Evolutionary conservation across 2,113 vertebrate species (phyloP).

Genomic region (Chauna torquata): DNA sequence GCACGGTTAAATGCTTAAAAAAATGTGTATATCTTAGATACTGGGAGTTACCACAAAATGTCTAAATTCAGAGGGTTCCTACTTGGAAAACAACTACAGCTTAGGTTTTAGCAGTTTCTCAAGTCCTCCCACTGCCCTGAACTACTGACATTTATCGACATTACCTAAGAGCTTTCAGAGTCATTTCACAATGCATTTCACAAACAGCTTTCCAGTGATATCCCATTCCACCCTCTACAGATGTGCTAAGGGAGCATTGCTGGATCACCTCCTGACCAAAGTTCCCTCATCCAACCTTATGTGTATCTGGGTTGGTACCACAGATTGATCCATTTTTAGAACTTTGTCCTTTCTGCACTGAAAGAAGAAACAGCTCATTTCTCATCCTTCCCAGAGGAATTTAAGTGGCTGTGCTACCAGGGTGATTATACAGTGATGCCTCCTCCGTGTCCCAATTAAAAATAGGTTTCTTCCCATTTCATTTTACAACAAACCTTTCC

Average conservation of each 20-base stretch:
- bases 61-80: neutral
- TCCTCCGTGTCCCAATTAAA: neutral
- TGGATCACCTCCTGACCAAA: neutral
- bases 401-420: neutral
- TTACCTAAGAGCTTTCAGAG: neutral
- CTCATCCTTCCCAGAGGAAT: neutral
- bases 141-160: neutral
- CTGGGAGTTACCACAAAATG: neutral
- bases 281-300: neutral
- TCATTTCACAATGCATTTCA: neutral
- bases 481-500: neutral
- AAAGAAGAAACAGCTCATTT: neutral
- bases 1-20: neutral
- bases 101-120: neutral
- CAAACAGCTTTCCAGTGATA: neutral
- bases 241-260: accelerated
- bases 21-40: accelerated
- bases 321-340: neutral
- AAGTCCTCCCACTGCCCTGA: neutral
- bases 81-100: neutral
- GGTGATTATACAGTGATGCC: neutral
- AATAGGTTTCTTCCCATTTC: neutral
- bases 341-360: neutral
- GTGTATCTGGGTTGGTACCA: accelerated
- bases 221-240: neutral